Evolutionary conservation across 2,113 vertebrate species (phyloP).

Genomic region (Tonatia bakeri): DNA sequence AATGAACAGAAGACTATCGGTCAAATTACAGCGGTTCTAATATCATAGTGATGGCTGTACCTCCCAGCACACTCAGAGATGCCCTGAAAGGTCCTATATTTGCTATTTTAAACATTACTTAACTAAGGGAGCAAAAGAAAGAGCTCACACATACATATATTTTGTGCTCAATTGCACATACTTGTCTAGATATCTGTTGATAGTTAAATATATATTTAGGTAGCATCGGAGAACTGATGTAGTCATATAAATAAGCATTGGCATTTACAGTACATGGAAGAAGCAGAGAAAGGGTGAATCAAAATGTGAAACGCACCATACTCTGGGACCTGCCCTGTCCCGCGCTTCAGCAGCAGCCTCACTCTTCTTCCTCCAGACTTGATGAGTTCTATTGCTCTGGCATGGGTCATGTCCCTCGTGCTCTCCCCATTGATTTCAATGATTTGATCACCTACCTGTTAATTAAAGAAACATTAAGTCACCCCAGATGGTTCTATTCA

Average conservation of each 20-base stretch:
- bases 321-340: constrained; percentile 97
- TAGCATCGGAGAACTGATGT: constrained; percentile 39
- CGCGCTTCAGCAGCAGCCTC: constrained; percentile 94
- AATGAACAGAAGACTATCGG: constrained; percentile 76
- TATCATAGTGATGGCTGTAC: constrained; percentile 19
- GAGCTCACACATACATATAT: neutral
- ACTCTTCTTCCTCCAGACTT: constrained; percentile 95
- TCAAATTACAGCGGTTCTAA: constrained; percentile 37
- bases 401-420: constrained; percentile 97
- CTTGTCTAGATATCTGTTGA: neutral
- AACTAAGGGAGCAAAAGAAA: neutral
- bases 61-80: constrained; percentile 79
- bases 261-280: neutral
- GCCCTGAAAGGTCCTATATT: constrained; percentile 52
- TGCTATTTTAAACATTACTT: constrained; percentile 24
- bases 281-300: neutral
- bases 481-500: constrained; percentile 65
- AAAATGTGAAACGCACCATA: constrained; percentile 88
- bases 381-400: constrained; percentile 97
- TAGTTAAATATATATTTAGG: constrained; percentile 1
- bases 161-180: neutral
- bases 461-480: constrained; percentile 69
- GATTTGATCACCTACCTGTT: constrained; percentile 98
- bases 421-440: constrained; percentile 99
- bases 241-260: constrained; percentile 5